Evolutionary conservation across 2,888 invertebrate genomes (phyloP).

Genomic region (Agrochola macilenta): DNA sequence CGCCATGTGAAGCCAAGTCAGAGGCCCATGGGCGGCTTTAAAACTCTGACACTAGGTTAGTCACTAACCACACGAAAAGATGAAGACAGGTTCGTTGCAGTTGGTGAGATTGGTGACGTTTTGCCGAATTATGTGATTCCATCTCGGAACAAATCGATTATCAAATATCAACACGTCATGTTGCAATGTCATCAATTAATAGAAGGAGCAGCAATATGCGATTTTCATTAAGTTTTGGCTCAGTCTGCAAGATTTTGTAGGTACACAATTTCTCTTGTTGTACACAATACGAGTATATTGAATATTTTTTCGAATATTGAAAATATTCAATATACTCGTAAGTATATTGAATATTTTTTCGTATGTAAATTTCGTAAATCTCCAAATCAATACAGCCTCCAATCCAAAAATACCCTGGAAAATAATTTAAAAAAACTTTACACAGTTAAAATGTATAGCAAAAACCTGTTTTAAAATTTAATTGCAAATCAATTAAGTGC

Average conservation of each 20-base stretch:
- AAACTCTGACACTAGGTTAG: too few species aligned
- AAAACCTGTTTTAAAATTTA: conserved; percentile 70
- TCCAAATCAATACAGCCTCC: not conserved
- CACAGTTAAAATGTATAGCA: conserved; percentile 65
- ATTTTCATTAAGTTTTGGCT: not conserved
- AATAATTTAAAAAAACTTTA: conserved; percentile 47
- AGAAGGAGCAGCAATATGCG: too few species aligned
- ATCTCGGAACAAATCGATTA: not conserved
- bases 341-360: not conserved
- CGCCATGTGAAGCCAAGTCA: too few species aligned
- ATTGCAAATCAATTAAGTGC: conserved; percentile 80
- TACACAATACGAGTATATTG: not conserved
- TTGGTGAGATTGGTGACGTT: not conserved
- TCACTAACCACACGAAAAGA: too few species aligned
- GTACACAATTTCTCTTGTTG: too few species aligned
- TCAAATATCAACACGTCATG: not conserved
- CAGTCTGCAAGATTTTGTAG: not conserved
- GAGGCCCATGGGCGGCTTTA: too few species aligned
- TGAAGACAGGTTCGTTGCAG: not conserved
- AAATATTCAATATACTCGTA: too few species aligned
- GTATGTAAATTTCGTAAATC: conserved; percentile 1
- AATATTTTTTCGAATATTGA: not conserved
- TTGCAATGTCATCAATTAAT: not conserved
- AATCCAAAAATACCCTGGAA: conserved; percentile 31
- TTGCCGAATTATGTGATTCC: not conserved